phyloP scores from a whole-genome alignment of 2,797 vertebrate species.

The Psittacula echo region DNA sequence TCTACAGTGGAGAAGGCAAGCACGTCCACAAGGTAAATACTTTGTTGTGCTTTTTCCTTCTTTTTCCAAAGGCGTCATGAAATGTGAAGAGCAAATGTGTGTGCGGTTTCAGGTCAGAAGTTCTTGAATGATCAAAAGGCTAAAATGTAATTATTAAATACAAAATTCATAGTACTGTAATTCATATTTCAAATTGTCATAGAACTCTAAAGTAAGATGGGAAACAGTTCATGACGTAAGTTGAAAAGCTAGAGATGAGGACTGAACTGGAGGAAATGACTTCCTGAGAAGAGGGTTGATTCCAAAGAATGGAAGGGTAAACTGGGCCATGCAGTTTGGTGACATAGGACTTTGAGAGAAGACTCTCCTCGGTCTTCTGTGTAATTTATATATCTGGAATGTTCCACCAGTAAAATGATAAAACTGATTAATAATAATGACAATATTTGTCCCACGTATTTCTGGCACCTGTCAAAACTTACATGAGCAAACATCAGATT shows the following conservation, averaged over 20 bases:
- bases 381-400: not conserved
- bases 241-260: not conserved
- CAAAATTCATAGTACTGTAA: not conserved
- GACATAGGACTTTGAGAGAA: not conserved
- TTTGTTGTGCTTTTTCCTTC: not conserved
- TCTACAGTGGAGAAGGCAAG: conserved; percentile 88
- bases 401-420: not conserved
- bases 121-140: not conserved
- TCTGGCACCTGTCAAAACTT: not conserved
- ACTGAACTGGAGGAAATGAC: not conserved
- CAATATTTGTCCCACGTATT: not conserved
- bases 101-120: not conserved
- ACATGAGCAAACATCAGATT: not conserved
- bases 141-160: not conserved
- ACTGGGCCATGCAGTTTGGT: not conserved
- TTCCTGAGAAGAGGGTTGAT: not conserved
- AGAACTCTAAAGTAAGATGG: not conserved
- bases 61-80: not conserved
- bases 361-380: not conserved
- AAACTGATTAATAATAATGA: not conserved
- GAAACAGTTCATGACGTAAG: not conserved
- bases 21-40: conserved; percentile 84
- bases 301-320: not conserved
- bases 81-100: not conserved
- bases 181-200: not conserved